Evolutionary conservation across 1,140 invertebrate genomes (phyloP).

Genomic region (Hormaphis cornu): DNA sequence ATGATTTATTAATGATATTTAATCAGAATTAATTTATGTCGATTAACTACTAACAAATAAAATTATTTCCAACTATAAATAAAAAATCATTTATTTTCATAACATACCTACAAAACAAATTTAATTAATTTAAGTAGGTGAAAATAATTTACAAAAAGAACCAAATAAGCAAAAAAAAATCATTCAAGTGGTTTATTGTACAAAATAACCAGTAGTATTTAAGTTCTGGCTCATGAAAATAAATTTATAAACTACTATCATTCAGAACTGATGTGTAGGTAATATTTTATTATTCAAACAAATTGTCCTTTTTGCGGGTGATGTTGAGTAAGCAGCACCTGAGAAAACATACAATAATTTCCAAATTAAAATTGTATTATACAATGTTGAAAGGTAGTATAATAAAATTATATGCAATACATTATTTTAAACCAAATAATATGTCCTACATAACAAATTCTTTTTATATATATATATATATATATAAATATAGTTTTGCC

Average conservation of each 20-base stretch:
- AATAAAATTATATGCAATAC: neutral
- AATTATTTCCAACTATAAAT: constrained; percentile 14
- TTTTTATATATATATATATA: constrained; percentile 6
- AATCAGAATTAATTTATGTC: neutral
- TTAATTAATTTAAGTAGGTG: constrained; percentile 17
- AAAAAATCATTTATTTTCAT: constrained; percentile 23
- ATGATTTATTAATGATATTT: neutral
- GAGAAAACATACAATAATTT: constrained; percentile 4
- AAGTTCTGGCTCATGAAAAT: constrained; percentile 28
- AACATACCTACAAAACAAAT: constrained; percentile 26
- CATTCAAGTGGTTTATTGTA: constrained; percentile 1
- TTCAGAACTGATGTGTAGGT: constrained; percentile 15
- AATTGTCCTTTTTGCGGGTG: constrained; percentile 1
- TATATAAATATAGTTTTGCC: too few relatives aligned
- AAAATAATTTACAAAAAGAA: constrained; percentile 1
- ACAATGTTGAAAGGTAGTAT: neutral
- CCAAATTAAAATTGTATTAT: constrained; percentile 1
- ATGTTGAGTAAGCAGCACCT: constrained; percentile 10
- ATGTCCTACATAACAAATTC: neutral
- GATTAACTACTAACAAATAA: too few relatives aligned
- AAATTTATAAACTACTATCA: constrained; percentile 18
- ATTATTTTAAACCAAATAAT: neutral
- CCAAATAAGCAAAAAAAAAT: constrained; percentile 1
- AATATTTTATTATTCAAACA: constrained; percentile 21
- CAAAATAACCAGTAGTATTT: constrained; percentile 10